phyloP scores from a whole-genome alignment of 2,797 vertebrate genomes.

The Sebastes kiyomatsui region DNA sequence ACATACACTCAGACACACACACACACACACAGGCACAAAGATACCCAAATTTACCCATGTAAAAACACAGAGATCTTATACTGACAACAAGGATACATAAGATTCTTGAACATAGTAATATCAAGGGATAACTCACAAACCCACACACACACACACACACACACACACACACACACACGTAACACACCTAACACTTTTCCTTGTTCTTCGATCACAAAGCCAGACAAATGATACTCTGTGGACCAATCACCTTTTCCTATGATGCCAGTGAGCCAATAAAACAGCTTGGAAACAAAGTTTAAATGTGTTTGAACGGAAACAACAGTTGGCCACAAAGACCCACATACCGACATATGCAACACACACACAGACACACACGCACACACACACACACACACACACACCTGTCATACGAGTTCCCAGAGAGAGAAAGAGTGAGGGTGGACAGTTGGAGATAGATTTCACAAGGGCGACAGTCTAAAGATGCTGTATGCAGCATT shows the following conservation, averaged over 20 bases:
- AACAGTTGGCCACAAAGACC: constrained; percentile 3
- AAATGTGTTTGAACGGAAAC: constrained; percentile 34
- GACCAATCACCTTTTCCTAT: constrained; percentile 20
- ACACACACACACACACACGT: background rate
- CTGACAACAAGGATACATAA: no score
- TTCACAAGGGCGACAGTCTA: background rate
- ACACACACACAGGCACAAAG: background rate
- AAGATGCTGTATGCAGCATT: background rate
- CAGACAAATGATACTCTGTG: constrained; percentile 15
- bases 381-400: background rate
- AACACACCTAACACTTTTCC: background rate
- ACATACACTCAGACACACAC: background rate
- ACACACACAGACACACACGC: background rate
- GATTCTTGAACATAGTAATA: no score
- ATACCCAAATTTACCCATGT: background rate
- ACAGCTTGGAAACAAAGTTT: constrained; percentile 10
- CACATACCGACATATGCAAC: background rate
- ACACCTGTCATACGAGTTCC: background rate
- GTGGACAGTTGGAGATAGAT: background rate
- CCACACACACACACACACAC: background rate
- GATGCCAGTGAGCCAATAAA: constrained; percentile 29
- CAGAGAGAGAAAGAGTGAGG: background rate
- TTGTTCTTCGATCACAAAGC: constrained; percentile 6
- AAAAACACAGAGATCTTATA: no score
- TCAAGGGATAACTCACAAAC: background rate